These are phyloP conservation scores for Sminthurinus signatus DNA, from an alignment of 1,140 invertebrate species.

Conservation along the genomic window DNA sequence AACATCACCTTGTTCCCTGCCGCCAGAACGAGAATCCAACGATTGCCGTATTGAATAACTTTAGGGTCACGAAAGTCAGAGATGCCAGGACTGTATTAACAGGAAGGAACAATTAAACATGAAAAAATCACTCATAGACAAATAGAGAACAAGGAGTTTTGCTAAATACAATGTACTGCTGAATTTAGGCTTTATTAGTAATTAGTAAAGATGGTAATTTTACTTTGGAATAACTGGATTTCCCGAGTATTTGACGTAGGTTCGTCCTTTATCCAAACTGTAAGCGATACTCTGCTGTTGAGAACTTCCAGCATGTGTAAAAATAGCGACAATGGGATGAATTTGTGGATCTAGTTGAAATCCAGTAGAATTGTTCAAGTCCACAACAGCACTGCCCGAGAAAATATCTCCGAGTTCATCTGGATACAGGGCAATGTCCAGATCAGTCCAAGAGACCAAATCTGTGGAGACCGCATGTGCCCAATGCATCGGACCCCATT, in stretches of 20 bases:
- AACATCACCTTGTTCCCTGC: constrained; percentile 21
- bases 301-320: constrained; percentile 19
- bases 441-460: constrained; percentile 25
- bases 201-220: no score
- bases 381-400: constrained; percentile 32
- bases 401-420: constrained; percentile 26
- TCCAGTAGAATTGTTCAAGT: constrained; percentile 23
- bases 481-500: constrained; percentile 38
- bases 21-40: constrained; percentile 25
- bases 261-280: constrained; percentile 19
- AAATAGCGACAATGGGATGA: constrained; percentile 26
- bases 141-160: no score
- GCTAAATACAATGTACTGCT: no score
- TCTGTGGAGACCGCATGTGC: constrained; percentile 26
- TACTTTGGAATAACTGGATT: constrained; percentile 37
- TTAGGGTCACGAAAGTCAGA: constrained; percentile 37
- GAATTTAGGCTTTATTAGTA: no score
- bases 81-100: background rate
- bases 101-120: no score
- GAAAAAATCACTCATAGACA: no score
- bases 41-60: constrained; percentile 9
- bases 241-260: constrained; percentile 16
- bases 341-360: constrained; percentile 6
- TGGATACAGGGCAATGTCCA: constrained; percentile 26
- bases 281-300: constrained; percentile 31